Evolutionary conservation across 2,888 invertebrate species (phyloP).

Genomic region (Drosophila paranaensis): DNA sequence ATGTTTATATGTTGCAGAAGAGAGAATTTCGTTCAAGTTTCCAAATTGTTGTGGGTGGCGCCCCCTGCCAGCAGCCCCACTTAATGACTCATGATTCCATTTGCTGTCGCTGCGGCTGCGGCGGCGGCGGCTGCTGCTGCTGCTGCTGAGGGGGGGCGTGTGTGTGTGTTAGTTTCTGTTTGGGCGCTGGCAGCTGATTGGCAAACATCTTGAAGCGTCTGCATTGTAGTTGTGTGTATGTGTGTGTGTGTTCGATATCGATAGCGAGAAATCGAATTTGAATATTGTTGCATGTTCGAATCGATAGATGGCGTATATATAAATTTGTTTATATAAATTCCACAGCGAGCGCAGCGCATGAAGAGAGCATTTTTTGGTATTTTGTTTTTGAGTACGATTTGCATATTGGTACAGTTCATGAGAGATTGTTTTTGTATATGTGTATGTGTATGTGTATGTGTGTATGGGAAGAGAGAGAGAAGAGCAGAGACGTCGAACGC

Average conservation of each 20-base stretch:
- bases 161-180: constrained; percentile 72
- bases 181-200: constrained; percentile 71
- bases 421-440: constrained; percentile 37
- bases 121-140: constrained; percentile 14
- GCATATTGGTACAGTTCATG: constrained; percentile 69
- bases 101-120: constrained; percentile 42
- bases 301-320: constrained; percentile 45
- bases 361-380: constrained; percentile 56
- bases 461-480: constrained; percentile 72
- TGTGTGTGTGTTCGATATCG: constrained; percentile 31
- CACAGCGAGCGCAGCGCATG: constrained; percentile 79
- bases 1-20: constrained; percentile 43
- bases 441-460: constrained; percentile 31
- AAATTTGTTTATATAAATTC: constrained; percentile 39
- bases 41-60: constrained; percentile 39
- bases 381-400: constrained; percentile 50
- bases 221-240: constrained; percentile 52
- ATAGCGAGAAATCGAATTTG: constrained; percentile 33
- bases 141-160: constrained; percentile 33
- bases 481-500: constrained; percentile 77
- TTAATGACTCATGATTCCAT: constrained; percentile 71
- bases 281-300: constrained; percentile 30
- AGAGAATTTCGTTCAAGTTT: constrained; percentile 46
- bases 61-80: constrained; percentile 15
- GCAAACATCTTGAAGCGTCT: constrained; percentile 85